These are phyloP conservation scores for Venturia canescens DNA, from an alignment of 1,140 invertebrate species.

Conservation along the genomic window DNA sequence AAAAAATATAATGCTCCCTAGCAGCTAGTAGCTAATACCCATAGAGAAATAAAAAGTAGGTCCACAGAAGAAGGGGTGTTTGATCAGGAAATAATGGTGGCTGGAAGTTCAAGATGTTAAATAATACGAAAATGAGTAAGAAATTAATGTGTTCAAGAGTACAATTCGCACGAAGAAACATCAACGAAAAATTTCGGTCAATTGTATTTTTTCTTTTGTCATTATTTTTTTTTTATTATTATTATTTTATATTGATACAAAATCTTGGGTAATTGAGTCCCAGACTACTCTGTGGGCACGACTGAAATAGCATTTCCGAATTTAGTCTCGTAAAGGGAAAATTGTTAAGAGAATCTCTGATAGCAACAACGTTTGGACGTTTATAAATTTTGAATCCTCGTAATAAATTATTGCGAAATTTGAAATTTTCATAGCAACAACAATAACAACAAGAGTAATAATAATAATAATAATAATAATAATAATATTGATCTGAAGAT, in stretches of 20 bases:
- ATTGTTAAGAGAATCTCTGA: background rate
- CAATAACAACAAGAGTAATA: background rate
- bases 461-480: background rate
- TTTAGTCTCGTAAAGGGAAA: slow-evolving; percentile 49
- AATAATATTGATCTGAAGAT: background rate
- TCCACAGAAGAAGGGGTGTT: no score
- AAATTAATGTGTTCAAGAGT: background rate
- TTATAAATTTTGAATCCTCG: background rate
- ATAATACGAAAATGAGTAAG: background rate
- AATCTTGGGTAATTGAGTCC: slow-evolving; percentile 26
- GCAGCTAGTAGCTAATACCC: no score
- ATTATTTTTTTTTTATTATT: background rate
- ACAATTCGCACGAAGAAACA: background rate
- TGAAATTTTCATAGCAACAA: background rate
- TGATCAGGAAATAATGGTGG: no score
- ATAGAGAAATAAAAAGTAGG: no score
- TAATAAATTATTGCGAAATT: background rate
- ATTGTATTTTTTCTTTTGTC: slow-evolving; percentile 19
- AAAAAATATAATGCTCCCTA: no score
- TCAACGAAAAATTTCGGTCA: slow-evolving; percentile 35
- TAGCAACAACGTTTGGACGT: background rate
- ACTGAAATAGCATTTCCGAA: slow-evolving; percentile 56
- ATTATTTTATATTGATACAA: slow-evolving; percentile 20
- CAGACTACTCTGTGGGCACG: slow-evolving; percentile 36
- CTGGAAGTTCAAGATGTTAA: no score